Conservation (phyloP, 2,888 invertebrate species). For the Eupithecia tripunctaria region DNA sequence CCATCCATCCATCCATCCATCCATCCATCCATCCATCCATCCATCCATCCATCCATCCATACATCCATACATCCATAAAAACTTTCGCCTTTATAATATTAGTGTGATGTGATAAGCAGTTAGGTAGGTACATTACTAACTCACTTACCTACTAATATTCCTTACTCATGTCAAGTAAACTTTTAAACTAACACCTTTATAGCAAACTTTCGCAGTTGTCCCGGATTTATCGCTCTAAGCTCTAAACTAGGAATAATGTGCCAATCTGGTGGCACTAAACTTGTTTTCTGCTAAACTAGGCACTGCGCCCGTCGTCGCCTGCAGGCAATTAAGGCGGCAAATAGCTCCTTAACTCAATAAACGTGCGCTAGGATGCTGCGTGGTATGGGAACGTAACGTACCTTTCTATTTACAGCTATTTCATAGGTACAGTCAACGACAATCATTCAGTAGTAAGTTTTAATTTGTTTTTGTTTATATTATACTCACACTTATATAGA, state of each 20-base stretch:
- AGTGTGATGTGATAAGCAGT: too few species aligned
- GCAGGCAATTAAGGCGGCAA: constrained; percentile 54
- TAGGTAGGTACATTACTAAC: too few species aligned
- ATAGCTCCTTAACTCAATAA: constrained; percentile 49
- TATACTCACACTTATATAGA: too few species aligned
- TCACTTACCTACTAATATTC: neutral
- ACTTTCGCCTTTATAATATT: too few species aligned
- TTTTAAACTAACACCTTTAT: neutral
- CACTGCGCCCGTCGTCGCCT: constrained; percentile 26
- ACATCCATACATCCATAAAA: too few species aligned
- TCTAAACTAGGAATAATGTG: constrained; percentile 19
- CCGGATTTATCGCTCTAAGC: constrained; percentile 5
- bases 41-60: too few species aligned
- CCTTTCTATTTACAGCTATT: neutral
- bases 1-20: too few species aligned
- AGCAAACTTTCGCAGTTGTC: constrained; percentile 5
- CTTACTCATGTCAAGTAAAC: neutral
- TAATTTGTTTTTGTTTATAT: too few species aligned
- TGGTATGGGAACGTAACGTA: neutral
- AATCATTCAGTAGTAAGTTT: too few species aligned
- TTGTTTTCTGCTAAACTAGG: constrained; percentile 22
- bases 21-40: too few species aligned
- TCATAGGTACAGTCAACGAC: constrained; percentile 3
- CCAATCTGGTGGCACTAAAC: constrained; percentile 18
- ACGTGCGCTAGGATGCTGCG: constrained; percentile 2